These are phyloP conservation scores for Buceros bicornis DNA, from an alignment of 2,797 vertebrate genomes.

Conservation along the genomic window DNA sequence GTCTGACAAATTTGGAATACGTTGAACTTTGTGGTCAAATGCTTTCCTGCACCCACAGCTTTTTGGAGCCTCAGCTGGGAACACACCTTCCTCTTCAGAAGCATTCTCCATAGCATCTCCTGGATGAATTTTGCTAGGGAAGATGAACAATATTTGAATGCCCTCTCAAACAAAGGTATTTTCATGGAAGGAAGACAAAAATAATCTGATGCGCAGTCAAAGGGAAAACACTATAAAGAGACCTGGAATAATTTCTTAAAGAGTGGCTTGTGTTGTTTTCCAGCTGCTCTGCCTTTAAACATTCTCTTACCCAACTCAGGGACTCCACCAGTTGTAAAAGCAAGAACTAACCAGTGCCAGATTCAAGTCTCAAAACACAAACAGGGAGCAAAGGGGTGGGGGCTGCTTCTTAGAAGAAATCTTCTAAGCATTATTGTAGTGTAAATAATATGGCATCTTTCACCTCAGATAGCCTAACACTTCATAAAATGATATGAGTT, in stretches of 20 bases:
- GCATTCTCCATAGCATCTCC: background rate
- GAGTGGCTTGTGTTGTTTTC: background rate
- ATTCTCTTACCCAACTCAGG: background rate
- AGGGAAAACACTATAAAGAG: background rate
- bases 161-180: background rate
- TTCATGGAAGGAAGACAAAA: background rate
- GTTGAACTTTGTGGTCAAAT: background rate
- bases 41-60: background rate
- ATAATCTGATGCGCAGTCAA: background rate
- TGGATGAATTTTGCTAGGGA: background rate
- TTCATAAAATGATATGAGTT: constrained; percentile 65
- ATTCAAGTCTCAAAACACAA: constrained; percentile 14
- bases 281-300: constrained; percentile 5
- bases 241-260: background rate
- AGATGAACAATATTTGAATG: background rate
- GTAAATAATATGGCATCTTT: constrained; percentile 68
- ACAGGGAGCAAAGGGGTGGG: background rate
- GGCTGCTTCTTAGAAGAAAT: constrained; percentile 10
- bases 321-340: constrained; percentile 51
- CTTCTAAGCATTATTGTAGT: constrained; percentile 55
- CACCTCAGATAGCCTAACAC: constrained; percentile 69
- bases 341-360: constrained; percentile 41
- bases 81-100: background rate
- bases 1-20: background rate
- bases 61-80: background rate